Evolutionary conservation across 2,797 vertebrate species (phyloP), one percentile per base, ranked within the genome.

Genomic region (Apodemus agrarius): DNA sequence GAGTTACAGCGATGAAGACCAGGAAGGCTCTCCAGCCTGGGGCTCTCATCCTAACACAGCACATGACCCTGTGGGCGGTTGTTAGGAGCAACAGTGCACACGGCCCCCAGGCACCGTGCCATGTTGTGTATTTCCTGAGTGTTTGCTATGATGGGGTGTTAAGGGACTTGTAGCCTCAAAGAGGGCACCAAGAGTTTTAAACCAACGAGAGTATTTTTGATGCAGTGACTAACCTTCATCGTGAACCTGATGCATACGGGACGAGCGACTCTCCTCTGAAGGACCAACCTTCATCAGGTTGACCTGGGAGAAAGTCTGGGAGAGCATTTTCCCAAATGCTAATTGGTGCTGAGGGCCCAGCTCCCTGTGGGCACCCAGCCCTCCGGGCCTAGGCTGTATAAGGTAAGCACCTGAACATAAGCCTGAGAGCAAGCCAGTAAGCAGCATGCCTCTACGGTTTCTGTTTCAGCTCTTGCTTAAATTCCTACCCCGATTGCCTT

Each of bases 71-170:
- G 61, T 95, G 37, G 89, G 17, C 37, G 54, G 72, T 74, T 19
- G 3, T 6, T 8, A 24, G 65, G 43, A 22, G 17, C 3, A 13
- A 1, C 1, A 37, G 16, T 1, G 13, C 6, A 13, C 21, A 12
- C 1, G 17, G 4, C 11, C 24, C 49, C 31, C 40, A 8, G 0
- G 0, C 11, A 21, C 16, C 1, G 1, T 17, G 75, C 5, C 0
- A 12, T n/a, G 22, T 57, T 43, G 0, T 1, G 57, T 0, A 9
- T 7, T 6, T 8, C 2, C 0, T 0, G 54, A 40, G n/a, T 0
- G 4, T 61, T n/a, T 40, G 4, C 29, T 1, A 7, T 54, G 29
- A 3, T n/a, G 17, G 13, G 2, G 14, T 3, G 49, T 67, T 34
- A 0, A 12, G 31, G 31, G 37, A 10, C n/a, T 37, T 54, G 11